Percentiles rank a stretch among this genome's conserved stretches.
Evolutionary conservation across 2,113 vertebrate species (phyloP).

Genomic region (Piprites chloris): DNA sequence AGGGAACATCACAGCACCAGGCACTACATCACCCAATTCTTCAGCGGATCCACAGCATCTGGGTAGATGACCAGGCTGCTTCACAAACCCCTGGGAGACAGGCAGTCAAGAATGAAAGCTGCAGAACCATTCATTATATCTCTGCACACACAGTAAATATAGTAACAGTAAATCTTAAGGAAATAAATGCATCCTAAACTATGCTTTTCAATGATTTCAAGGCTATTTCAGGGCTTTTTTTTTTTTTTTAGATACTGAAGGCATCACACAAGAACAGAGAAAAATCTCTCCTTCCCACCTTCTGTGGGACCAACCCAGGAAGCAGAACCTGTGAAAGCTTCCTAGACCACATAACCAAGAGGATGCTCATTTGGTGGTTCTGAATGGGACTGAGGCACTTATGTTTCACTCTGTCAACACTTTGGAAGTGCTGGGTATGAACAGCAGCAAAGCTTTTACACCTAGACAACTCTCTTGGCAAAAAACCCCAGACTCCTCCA

Average conservation of each 20-base stretch:
- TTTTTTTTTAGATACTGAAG: background rate
- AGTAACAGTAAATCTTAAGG: background rate
- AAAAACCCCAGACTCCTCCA: background rate
- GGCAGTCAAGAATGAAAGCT: background rate
- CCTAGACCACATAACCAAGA: background rate
- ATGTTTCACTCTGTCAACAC: conserved; percentile 4
- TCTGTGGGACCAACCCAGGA: background rate
- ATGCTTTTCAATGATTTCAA: background rate
- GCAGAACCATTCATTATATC: background rate
- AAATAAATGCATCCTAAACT: background rate
- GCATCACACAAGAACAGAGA: background rate
- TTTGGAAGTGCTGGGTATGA: background rate
- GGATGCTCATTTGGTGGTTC: conserved; percentile 19
- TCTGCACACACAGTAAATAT: background rate
- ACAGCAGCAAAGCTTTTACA: conserved; percentile 28
- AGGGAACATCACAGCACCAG: background rate
- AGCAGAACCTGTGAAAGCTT: background rate
- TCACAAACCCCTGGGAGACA: background rate
- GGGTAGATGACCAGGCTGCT: background rate
- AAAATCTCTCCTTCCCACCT: background rate
- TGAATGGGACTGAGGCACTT: background rate
- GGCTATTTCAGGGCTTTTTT: background rate
- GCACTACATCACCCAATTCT: background rate
- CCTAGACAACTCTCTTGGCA: conserved; percentile 11
- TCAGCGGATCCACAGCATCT: background rate